phyloP scores from a whole-genome alignment of 2,797 vertebrate species.

The Anguilla megastoma region DNA sequence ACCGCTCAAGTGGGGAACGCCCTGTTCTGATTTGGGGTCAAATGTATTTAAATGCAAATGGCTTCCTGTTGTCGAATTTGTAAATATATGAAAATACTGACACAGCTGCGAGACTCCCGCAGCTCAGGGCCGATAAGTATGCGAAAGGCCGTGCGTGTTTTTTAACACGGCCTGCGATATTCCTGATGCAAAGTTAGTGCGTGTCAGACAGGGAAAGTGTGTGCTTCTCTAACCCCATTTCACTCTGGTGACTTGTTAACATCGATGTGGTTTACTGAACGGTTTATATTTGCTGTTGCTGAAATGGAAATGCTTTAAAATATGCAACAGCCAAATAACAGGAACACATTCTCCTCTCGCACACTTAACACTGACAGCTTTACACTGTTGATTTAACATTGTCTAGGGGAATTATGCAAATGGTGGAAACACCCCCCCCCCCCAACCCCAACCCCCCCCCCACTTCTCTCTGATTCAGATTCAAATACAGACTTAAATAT shows the following conservation, averaged over 20 bases:
- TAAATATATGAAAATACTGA: background rate
- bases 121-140: background rate
- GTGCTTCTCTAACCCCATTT: background rate
- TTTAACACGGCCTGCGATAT: background rate
- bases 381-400: background rate
- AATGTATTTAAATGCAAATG: slow-evolving; percentile 36
- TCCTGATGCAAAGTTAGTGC: background rate
- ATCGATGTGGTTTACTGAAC: background rate
- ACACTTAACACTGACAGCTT: background rate
- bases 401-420: background rate
- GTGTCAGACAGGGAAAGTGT: background rate
- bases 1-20: background rate
- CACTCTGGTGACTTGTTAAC: slow-evolving; percentile 11
- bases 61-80: slow-evolving; percentile 16
- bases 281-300: background rate
- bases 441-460: background rate
- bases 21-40: slow-evolving; percentile 21
- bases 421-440: background rate
- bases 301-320: background rate
- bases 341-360: background rate
- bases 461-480: background rate
- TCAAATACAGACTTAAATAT: background rate
- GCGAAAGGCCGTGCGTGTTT: background rate
- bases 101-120: background rate
- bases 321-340: background rate